phyloP scores from a whole-genome alignment of 2,888 invertebrate genomes.

The Iselma pallidipennis region DNA sequence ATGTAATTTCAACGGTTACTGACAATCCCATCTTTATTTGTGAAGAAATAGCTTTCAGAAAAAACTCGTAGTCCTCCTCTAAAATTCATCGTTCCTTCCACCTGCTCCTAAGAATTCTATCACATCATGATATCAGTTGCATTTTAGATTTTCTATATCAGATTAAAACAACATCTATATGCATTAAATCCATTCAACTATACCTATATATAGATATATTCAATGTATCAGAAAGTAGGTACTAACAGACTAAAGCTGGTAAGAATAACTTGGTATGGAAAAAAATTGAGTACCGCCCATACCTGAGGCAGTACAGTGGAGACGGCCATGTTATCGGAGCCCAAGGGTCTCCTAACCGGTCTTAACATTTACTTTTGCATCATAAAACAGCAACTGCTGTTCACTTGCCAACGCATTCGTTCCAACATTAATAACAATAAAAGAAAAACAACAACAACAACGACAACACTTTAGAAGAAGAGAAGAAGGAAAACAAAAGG shows the following conservation, averaged over 20 bases:
- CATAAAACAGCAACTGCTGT: constrained; percentile 25
- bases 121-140: neutral
- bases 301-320: constrained; percentile 42
- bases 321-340: constrained; percentile 40
- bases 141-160: neutral
- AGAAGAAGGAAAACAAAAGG: neutral
- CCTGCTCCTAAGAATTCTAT: neutral
- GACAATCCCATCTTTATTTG: no score
- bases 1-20: no score
- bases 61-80: no score
- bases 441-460: no score
- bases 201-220: no score
- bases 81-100: no score
- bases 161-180: neutral
- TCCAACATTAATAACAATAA: no score
- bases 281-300: constrained; percentile 35
- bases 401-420: constrained; percentile 23
- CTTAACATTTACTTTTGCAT: constrained; percentile 4
- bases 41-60: no score
- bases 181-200: neutral
- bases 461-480: no score
- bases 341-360: constrained; percentile 7
- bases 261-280: no score
- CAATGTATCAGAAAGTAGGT: neutral
- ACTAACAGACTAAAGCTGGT: neutral